A percentile compares a stretch with the other conserved stretches of the same genome.
These are phyloP conservation scores for Montifringilla adamsi DNA, from an alignment of 2,113 vertebrate species.

Conservation along the genomic window DNA sequence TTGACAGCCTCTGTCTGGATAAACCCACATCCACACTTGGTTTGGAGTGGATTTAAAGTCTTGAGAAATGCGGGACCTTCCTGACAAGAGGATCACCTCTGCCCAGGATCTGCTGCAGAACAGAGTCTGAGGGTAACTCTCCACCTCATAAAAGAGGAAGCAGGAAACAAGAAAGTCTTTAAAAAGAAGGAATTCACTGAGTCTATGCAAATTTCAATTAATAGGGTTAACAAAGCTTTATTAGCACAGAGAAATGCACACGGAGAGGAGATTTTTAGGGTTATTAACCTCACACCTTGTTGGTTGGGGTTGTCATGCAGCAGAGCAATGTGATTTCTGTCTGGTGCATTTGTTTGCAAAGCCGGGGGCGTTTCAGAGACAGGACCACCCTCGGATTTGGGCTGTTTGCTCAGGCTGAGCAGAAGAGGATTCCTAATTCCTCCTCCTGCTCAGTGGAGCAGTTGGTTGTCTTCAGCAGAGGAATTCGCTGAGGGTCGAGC, in stretches of 20 bases:
- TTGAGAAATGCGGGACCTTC: not conserved
- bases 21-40: not conserved
- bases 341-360: not conserved
- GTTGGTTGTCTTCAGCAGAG: not conserved
- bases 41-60: not conserved
- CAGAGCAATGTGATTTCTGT: not conserved
- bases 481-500: not conserved
- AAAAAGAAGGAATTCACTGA: not conserved
- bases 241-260: fast-evolving
- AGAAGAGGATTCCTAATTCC: not conserved
- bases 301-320: not conserved
- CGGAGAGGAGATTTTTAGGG: not conserved
- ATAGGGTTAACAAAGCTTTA: not conserved
- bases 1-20: not conserved
- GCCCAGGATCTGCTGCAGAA: not conserved
- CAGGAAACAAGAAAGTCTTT: not conserved
- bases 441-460: not conserved
- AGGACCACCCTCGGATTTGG: not conserved
- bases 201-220: not conserved
- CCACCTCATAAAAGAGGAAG: not conserved
- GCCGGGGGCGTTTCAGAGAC: not conserved
- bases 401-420: not conserved
- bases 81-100: not conserved
- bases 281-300: not conserved
- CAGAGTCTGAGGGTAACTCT: not conserved